phyloP scores from a whole-genome alignment of 2,888 invertebrate genomes.

The Phasia obesa region DNA sequence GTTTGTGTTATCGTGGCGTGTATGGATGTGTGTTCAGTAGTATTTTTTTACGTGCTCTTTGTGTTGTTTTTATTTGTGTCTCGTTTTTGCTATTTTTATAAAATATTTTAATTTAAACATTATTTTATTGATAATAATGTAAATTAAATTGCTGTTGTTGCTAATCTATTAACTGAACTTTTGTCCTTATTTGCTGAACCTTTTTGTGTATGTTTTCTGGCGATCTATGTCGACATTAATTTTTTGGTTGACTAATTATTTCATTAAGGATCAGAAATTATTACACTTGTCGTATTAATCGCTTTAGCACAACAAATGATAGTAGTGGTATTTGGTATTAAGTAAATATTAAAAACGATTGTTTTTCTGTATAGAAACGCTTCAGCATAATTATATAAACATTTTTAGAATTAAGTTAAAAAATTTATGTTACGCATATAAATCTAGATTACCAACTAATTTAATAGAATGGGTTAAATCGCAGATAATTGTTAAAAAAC shows the following conservation, averaged over 20 bases:
- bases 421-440: too few relatives aligned
- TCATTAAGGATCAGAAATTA: conserved; percentile 79
- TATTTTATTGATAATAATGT: conserved; percentile 59
- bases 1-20: conserved; percentile 4
- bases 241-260: conserved; percentile 80
- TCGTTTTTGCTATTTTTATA: conserved; percentile 16
- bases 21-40: background rate
- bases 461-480: too few relatives aligned
- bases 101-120: background rate
- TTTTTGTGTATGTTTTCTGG: conserved; percentile 59
- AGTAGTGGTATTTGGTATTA: conserved; percentile 2
- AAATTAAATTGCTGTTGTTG: conserved; percentile 65
- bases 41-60: background rate
- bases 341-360: background rate
- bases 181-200: conserved; percentile 76
- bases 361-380: too few relatives aligned
- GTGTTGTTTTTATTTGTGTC: background rate
- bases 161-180: conserved; percentile 76
- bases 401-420: too few relatives aligned
- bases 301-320: conserved; percentile 41
- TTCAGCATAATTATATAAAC: too few relatives aligned
- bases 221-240: conserved; percentile 81
- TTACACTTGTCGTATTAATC: conserved; percentile 54
- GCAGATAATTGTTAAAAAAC: too few relatives aligned
- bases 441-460: too few relatives aligned